Percentiles rank a stretch among this genome's conserved stretches.
phyloP scores from a whole-genome alignment of 2,113 vertebrate genomes.

The Athene noctua region DNA sequence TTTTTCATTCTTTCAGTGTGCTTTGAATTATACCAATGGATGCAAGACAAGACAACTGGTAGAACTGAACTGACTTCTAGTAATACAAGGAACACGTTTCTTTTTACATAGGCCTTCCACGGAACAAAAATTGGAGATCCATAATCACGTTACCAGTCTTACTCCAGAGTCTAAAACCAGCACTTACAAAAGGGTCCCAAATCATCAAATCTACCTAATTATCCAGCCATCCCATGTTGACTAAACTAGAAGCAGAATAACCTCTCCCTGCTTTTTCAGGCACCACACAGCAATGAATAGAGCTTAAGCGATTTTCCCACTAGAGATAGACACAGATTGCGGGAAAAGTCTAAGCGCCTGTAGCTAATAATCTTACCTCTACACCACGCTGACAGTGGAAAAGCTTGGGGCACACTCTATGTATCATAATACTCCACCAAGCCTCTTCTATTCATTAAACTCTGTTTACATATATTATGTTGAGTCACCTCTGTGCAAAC shows the following conservation, averaged over 20 bases:
- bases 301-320: not conserved
- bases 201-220: not conserved
- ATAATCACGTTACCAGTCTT: not conserved
- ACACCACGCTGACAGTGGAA: not conserved
- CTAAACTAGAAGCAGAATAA: not conserved
- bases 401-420: rapidly evolving
- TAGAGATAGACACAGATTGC: not conserved
- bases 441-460: not conserved
- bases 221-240: not conserved
- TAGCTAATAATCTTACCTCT: not conserved
- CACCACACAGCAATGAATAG: not conserved
- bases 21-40: not conserved
- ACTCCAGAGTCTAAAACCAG: not conserved
- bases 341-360: not conserved
- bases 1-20: not conserved
- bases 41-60: not conserved
- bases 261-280: not conserved
- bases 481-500: not conserved
- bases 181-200: not conserved
- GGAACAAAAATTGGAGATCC: not conserved
- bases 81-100: not conserved
- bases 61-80: not conserved
- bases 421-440: not conserved
- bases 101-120: not conserved
- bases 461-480: not conserved